Evolutionary conservation across 2,113 vertebrate genomes (phyloP).

Genomic region (Brienomyrus brachyistius): DNA sequence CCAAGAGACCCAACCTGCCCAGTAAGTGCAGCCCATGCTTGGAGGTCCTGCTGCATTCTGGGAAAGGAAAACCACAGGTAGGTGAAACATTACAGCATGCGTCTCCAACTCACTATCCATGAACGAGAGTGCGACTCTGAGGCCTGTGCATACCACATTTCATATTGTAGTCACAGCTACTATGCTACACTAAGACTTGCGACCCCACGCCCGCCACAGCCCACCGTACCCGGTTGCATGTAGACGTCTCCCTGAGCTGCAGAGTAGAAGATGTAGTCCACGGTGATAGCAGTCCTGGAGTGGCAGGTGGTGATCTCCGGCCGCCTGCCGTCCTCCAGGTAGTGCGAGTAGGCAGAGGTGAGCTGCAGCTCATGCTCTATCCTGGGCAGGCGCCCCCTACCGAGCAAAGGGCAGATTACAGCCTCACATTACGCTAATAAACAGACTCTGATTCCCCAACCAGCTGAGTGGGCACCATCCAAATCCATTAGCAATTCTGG

Average conservation of each 20-base stretch:
- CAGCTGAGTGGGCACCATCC: not conserved
- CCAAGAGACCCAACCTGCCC: slow-evolving; percentile 74
- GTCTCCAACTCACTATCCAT: not conserved
- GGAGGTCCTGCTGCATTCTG: slow-evolving; percentile 44
- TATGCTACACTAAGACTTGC: not conserved
- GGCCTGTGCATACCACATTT: not conserved
- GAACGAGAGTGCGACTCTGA: not conserved
- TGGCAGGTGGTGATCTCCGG: slow-evolving; percentile 93
- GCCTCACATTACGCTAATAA: not conserved
- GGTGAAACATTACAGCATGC: not conserved
- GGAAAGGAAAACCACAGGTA: slow-evolving; percentile 12
- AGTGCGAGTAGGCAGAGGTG: slow-evolving; percentile 81
- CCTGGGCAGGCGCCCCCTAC: slow-evolving; percentile 48
- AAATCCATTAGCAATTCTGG: not conserved
- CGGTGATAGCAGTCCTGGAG: slow-evolving; percentile 77
- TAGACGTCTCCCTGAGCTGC: slow-evolving; percentile 43
- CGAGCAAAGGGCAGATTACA: not conserved
- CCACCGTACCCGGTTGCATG: slow-evolving; percentile 53
- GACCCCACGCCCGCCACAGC: not conserved
- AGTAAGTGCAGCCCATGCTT: slow-evolving; percentile 74
- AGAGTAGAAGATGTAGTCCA: slow-evolving; percentile 95
- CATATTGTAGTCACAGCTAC: not conserved
- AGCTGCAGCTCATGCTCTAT: slow-evolving; percentile 74
- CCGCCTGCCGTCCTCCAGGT: slow-evolving; percentile 60
- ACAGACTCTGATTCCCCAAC: not conserved